Conservation (phyloP, 2,888 invertebrate genomes). For the Zaprionus bogoriensis region DNA sequence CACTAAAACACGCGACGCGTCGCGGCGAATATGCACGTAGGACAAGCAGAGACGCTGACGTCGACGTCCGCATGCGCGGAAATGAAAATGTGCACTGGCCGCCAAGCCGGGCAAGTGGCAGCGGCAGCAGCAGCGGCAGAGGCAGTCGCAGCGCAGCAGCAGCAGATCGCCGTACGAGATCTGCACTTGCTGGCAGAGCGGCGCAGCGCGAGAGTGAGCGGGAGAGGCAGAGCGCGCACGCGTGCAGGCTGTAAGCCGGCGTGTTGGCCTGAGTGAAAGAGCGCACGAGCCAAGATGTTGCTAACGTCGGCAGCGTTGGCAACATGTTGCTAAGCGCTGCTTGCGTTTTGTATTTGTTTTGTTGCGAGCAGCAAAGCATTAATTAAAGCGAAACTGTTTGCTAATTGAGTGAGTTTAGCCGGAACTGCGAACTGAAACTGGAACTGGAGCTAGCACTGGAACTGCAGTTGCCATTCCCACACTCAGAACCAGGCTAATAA, state of each 20-base stretch:
- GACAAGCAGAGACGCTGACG: conserved; percentile 45
- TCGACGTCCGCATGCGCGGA: conserved; percentile 59
- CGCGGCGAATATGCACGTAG: conserved; percentile 8
- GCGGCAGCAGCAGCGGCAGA: conserved; percentile 8
- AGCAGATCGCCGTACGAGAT: conserved; percentile 49
- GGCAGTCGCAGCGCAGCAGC: conserved; percentile 6
- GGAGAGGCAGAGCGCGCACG: conserved; percentile 9
- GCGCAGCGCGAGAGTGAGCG: not conserved
- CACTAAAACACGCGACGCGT: conserved; percentile 18
- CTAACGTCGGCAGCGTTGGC: conserved; percentile 16
- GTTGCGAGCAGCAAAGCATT: not conserved
- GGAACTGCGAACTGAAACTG: not conserved
- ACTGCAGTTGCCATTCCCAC: conserved; percentile 46
- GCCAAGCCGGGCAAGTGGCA: conserved; percentile 21
- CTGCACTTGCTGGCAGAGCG: conserved; percentile 28
- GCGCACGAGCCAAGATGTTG: conserved; percentile 66
- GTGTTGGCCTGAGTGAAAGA: conserved; percentile 22
- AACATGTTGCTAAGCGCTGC: conserved; percentile 29
- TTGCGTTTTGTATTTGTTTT: not conserved
- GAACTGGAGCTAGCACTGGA: conserved; percentile 1
- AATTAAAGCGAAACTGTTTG: not conserved
- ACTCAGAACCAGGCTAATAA: conserved; percentile 69
- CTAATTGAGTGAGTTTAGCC: not conserved
- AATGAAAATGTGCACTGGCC: conserved; percentile 54
- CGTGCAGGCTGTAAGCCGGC: conserved; percentile 42